Evolutionary conservation across 2,113 vertebrate genomes (phyloP), one percentile per base, ranked within the genome.

Genomic region (Cynoglossus semilaevis): DNA sequence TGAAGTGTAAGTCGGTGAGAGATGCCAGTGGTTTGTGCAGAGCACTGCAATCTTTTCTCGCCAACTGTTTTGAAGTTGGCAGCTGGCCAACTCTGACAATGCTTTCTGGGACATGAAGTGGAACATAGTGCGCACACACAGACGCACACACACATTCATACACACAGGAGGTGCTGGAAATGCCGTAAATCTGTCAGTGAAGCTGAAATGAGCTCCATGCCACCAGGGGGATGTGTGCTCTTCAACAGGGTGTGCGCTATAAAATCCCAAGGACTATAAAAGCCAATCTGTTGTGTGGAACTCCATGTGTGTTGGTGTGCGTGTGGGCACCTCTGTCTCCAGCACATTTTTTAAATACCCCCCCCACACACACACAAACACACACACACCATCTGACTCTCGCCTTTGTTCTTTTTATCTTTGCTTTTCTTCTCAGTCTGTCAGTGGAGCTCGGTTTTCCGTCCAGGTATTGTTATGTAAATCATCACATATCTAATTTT

Each of bases 51-150:
- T 74, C 73, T 71, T 48, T 58, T 77, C 63, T 72, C 66, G 55
- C 78, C 65, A 79, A 72, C 57, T 67, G 76, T 70, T 77, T 44
- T 40, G 58, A 54, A 63, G 63, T 34, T 77, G 83, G 76, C 76
- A 79, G 58, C 42, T 63, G 66, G 77, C 77, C 82, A 86, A 81
- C 62, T 81, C 77, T 84, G 82, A 84, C 80, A 72, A 63, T 69
- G 63, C 65, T 79, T 77, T 76, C 68, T 70, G 65, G 60, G 69
- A 54, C 40, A 53, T 69, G 66, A 64, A 76, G 70, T 66, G 2
- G 14, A 72, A 72, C 57, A 67, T 41, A 35, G 19, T 18, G 49
- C 41, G 54, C 40, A 29, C 19, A 43, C n/a, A 50, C 12, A 63
- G 22, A 47, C 58, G 16, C 58, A 44, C 34, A 29, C 8, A 40